phyloP scores from a whole-genome alignment of 2,888 invertebrate genomes.

The Epinotia brunnichana region DNA sequence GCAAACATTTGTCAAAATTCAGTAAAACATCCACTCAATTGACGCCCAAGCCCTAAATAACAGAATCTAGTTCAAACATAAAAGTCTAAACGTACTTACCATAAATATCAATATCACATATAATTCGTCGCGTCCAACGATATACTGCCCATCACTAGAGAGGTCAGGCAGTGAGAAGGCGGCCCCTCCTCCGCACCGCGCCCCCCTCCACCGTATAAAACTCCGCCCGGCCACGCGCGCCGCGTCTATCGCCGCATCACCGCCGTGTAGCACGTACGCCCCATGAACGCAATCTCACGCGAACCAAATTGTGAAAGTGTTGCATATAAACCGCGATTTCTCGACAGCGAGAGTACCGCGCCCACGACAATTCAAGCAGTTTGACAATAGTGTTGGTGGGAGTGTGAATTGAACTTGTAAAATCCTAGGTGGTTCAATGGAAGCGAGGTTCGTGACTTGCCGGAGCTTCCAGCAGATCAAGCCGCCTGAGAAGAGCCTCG shows the following conservation, averaged over 20 bases:
- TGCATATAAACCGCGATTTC: slow-evolving; percentile 71
- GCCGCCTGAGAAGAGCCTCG: slow-evolving; percentile 81
- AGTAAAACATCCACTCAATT: slow-evolving; percentile 3
- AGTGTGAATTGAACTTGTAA: slow-evolving; percentile 64
- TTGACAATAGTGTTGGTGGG: slow-evolving; percentile 60
- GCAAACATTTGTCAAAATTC: background rate
- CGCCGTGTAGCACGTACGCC: slow-evolving; percentile 67
- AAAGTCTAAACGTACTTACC: slow-evolving; percentile 23
- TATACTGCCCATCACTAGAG: slow-evolving; percentile 64
- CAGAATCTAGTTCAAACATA: slow-evolving; percentile 34
- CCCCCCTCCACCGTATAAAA: slow-evolving; percentile 66
- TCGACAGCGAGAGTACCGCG: slow-evolving; percentile 74
- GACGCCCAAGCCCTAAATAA: slow-evolving; percentile 1
- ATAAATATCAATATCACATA: slow-evolving; percentile 34
- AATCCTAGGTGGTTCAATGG: slow-evolving; percentile 80
- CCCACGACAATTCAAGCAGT: slow-evolving; percentile 53
- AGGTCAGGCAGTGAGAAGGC: slow-evolving; percentile 63
- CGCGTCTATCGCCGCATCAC: slow-evolving; percentile 75
- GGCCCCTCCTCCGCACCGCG: slow-evolving; percentile 54
- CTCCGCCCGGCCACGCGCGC: slow-evolving; percentile 72
- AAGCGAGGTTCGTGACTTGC: slow-evolving; percentile 84
- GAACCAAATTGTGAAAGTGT: slow-evolving; percentile 81
- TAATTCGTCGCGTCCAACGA: slow-evolving; percentile 11
- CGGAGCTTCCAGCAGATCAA: slow-evolving; percentile 83
- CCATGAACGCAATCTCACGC: slow-evolving; percentile 67